Conservation (phyloP, 2,888 invertebrate genomes). For the Pycnomerus fuliginosus region DNA sequence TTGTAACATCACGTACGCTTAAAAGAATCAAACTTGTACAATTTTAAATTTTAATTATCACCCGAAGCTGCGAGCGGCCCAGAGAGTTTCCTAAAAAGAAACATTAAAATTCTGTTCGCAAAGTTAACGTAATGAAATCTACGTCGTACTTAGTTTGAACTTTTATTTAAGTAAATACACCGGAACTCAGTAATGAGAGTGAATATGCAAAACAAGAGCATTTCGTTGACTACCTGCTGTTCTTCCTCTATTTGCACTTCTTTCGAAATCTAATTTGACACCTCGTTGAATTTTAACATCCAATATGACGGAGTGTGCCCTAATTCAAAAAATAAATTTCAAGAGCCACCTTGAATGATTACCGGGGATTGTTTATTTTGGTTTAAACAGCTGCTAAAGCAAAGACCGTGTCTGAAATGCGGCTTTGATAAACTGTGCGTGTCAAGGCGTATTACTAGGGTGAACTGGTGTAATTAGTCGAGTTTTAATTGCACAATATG, state of each 20-base stretch:
- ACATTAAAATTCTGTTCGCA: conserved; percentile 22
- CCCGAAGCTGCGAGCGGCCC: conserved; percentile 4
- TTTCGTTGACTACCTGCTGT: conserved; percentile 31
- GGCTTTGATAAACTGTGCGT: conserved; percentile 21
- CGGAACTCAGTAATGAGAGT: conserved; percentile 34
- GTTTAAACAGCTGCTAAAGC: conserved; percentile 6
- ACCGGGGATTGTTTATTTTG: conserved; percentile 11
- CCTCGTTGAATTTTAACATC: conserved; percentile 25
- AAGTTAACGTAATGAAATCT: conserved; percentile 21
- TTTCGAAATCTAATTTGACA: conserved; percentile 25
- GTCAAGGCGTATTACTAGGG: conserved; percentile 18
- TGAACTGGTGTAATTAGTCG: conserved; percentile 16
- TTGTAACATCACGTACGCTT: not conserved
- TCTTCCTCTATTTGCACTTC: conserved; percentile 28
- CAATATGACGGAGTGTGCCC: conserved; percentile 10
- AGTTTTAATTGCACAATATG: conserved; percentile 16
- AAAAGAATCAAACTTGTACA: not conserved
- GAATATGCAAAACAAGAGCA: conserved; percentile 37
- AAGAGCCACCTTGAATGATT: conserved; percentile 6
- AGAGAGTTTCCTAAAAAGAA: conserved; percentile 12
- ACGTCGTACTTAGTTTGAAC: conserved; percentile 22
- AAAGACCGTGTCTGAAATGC: conserved; percentile 7
- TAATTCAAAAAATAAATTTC: conserved; percentile 18
- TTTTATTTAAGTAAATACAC: conserved; percentile 32
- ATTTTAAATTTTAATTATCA: conserved; percentile 12